phyloP scores from a whole-genome alignment of 1,140 invertebrate species.

The Akabosia matsudoensis region DNA sequence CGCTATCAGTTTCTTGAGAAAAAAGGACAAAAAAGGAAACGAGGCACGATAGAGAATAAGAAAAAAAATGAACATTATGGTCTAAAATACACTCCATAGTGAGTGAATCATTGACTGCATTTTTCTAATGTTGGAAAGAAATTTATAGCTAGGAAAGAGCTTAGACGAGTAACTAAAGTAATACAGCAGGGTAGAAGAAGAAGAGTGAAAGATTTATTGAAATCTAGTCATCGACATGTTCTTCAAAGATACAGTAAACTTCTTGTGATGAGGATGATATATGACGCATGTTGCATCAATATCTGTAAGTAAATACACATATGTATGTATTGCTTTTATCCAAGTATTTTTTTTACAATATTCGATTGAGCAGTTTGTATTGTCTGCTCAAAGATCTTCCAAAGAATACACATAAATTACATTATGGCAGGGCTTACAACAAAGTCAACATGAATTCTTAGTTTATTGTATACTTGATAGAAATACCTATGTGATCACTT shows the following conservation, averaged over 20 bases:
- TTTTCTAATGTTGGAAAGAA: not conserved
- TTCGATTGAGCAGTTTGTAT: not conserved
- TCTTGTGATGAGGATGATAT: not conserved
- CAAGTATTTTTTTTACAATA: no score
- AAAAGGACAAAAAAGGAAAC: not conserved
- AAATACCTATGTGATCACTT: not conserved
- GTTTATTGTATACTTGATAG: no score
- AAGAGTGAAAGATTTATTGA: conserved; percentile 22
- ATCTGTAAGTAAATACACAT: not conserved
- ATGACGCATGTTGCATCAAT: conserved; percentile 6
- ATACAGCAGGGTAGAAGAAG: not conserved
- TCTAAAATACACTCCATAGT: not conserved
- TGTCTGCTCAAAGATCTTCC: not conserved
- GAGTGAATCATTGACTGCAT: no score
- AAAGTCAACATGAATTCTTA: not conserved
- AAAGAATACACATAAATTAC: not conserved
- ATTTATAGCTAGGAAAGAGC: not conserved
- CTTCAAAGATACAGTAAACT: conserved; percentile 16
- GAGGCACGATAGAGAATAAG: no score
- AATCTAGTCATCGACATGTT: conserved; percentile 15
- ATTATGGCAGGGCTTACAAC: not conserved
- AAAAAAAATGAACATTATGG: not conserved
- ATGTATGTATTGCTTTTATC: not conserved
- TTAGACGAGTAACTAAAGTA: no score
- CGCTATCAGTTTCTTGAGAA: not conserved